Percentiles rank a stretch among this genome's conserved stretches.
These are phyloP conservation scores for Neodontobutis hainanensis DNA, from an alignment of 2,113 vertebrate genomes.

Conservation along the genomic window DNA sequence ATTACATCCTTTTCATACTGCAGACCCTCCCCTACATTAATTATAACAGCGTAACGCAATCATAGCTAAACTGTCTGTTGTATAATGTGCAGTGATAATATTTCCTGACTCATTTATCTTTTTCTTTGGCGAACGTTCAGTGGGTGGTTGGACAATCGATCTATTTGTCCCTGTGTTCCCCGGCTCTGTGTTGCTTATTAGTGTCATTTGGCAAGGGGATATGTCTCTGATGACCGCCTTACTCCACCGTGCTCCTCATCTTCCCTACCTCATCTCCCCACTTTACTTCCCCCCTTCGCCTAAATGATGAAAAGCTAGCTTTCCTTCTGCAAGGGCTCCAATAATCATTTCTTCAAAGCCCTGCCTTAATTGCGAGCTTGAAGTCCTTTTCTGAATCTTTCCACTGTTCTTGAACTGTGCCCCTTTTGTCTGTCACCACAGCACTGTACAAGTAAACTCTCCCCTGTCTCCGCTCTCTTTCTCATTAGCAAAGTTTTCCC, in stretches of 20 bases:
- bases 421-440: conserved; percentile 61
- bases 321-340: conserved; percentile 52
- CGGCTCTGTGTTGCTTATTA: conserved; percentile 47
- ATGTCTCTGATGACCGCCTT: conserved; percentile 42
- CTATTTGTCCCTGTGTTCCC: conserved; percentile 42
- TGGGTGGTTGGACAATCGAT: conserved; percentile 38
- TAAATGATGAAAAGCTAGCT: conserved; percentile 48
- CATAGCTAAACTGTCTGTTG: conserved; percentile 40
- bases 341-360: conserved; percentile 57
- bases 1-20: conserved; percentile 60
- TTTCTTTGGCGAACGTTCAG: conserved; percentile 10
- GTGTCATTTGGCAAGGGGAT: conserved; percentile 45
- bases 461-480: conserved; percentile 38
- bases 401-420: conserved; percentile 67
- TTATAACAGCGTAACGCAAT: conserved; percentile 61
- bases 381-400: conserved; percentile 59
- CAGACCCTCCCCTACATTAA: conserved; percentile 48
- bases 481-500: conserved; percentile 71
- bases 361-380: conserved; percentile 69
- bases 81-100: conserved; percentile 56
- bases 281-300: conserved; percentile 1
- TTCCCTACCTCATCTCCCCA: conserved; percentile 16
- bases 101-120: conserved; percentile 57
- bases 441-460: conserved; percentile 42
- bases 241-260: conserved; percentile 21